phyloP scores from a whole-genome alignment of 2,113 vertebrate species.

The Sapajus apella region DNA sequence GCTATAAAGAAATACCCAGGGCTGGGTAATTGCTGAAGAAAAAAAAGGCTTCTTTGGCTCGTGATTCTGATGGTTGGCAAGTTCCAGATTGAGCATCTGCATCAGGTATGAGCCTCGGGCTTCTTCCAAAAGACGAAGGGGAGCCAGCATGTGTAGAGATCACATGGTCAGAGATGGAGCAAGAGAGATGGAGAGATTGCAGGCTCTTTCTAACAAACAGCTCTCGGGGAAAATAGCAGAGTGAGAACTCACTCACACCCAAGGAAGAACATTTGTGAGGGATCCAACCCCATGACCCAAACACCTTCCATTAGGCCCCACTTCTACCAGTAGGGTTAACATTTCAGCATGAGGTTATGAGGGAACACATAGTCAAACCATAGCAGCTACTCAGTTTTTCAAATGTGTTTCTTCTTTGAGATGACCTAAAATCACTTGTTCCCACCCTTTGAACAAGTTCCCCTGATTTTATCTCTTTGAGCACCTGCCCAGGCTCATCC shows the following conservation, averaged over 20 bases:
- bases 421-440: not conserved
- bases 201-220: not conserved
- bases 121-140: not conserved
- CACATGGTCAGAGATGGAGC: not conserved
- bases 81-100: not conserved
- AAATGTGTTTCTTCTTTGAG: not conserved
- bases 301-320: not conserved
- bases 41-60: not conserved
- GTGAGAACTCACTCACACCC: not conserved
- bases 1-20: not conserved
- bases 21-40: not conserved
- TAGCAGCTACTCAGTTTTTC: not conserved
- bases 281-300: not conserved
- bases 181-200: not conserved
- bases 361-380: not conserved
- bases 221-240: not conserved
- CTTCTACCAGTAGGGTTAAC: not conserved
- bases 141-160: not conserved
- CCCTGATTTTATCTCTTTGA: not conserved
- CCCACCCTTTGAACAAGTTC: not conserved
- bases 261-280: not conserved
- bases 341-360: not conserved
- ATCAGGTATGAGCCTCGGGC: not conserved
- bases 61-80: not conserved
- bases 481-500: not conserved